Evolutionary conservation across 2,797 vertebrate genomes (phyloP), one percentile per base, ranked within the genome.

Genomic region (Tiaroga cobitis): DNA sequence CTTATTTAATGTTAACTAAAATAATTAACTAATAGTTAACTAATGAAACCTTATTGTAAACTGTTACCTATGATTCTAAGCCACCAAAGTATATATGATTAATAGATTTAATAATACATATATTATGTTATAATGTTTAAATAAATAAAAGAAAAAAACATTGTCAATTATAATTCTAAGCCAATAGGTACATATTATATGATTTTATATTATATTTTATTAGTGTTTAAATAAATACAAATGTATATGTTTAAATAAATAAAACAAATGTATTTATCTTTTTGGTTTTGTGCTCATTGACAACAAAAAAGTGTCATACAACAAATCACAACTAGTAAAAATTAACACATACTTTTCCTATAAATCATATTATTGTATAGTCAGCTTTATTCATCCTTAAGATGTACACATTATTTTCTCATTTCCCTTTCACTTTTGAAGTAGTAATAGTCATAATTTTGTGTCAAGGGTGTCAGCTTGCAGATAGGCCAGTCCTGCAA

Each of bases 381-480:
- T 34, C 65, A 26, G 13, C 11, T 69, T 19, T 13, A 15, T 13
- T 26, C 43, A 65, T 61, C 13, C 19, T 5, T 80, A 67, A 80
- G 49, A n/a, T 19, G 16, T 26, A 75, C 24, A 49, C 70, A 75
- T 83, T 54, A 54, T 37, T 67, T 51, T 54, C 24, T 81, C 2
- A 59, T 56, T 34, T 75, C 21, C n/a, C n/a, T 78, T 79, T 61
- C 3, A 43, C 46, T 15, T 68, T 70, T 70, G 19, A 67, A 46
- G 13, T 46, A 46, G 8, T 46, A 26, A 49, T 11, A n/a, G 65
- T 69, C 63, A 78, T 72, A 26, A 70, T 79, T 72, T 41, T 61
- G 2, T 69, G 32, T 69, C 72, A 67, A 59, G 43, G 9, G 32
- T 18, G 80, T 74, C 85, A 86, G 85, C 72, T 86, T 80, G 73